Base-by-base conservation (phyloP, 2,888 invertebrate species). In the Pseudolycoriella hygida region DNA sequence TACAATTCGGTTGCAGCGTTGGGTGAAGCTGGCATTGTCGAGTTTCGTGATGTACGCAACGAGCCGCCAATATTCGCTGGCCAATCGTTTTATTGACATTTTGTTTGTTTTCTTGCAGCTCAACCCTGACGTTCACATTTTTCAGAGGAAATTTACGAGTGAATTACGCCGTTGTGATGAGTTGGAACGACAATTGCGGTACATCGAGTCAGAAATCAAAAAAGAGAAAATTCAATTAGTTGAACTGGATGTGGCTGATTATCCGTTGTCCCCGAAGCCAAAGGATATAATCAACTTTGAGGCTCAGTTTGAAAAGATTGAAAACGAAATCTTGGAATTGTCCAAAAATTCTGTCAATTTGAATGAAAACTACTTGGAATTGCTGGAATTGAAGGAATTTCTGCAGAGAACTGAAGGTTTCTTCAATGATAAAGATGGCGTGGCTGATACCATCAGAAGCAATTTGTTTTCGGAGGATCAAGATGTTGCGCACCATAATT, bases 301-400 rank as follows among this genome's bases (percentile, higher is more conserved):
- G 77, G 85, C 87, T 1, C 88, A 90, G 54, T 75, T 96, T 61
- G 96, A 97, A 65, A 92, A 93, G 67, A 84, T 92, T 17, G 96
- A 97, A 64, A 85, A 86, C 53, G 96, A 97, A 65, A 80, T 97
- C 52, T 73, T 87, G 45, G 94, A 96, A 67, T 73, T 97, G 50
- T 89, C 90, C 48, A 83, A 85, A 57, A 96, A 93, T 62, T 88
- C 89, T 8, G 84, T 92, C 48, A 90, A 87, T 57, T 64, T 96
- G 56, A 88, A 90, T 66, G 82, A 83, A 53, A 96, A 94, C 65
- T 93, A 73, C 60, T 68, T 89, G 52, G 94, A 96, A 62, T 70
- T 97, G 57, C 87, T 84, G 1, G 96, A 97, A 64, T 65, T 97
- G 55, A 80, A 75, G 52, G 86, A 89, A 58, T 93, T 97, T 32